Evolutionary conservation across 2,797 vertebrate genomes (phyloP).

Genomic region (Melanogrammus aeglefinus): DNA sequence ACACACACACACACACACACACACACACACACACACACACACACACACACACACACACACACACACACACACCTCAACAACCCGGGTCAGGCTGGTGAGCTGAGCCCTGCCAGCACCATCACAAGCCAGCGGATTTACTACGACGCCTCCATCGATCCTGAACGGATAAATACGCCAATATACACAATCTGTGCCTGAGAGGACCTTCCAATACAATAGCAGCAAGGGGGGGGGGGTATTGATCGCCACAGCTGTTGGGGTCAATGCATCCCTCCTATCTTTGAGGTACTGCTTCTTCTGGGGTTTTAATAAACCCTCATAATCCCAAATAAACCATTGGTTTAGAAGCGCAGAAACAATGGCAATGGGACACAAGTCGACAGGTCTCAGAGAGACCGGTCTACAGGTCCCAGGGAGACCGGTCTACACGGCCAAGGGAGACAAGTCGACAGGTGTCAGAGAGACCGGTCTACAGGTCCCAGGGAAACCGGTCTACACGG

Average conservation of each 20-base stretch:
- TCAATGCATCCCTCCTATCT: slow-evolving; percentile 1
- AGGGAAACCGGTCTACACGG: no score
- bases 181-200: slow-evolving; percentile 26
- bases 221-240: slow-evolving; percentile 19
- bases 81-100: no score
- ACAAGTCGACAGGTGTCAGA: no score
- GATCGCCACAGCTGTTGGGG: slow-evolving; percentile 23
- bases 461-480: no score
- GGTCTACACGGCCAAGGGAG: no score
- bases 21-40: not conserved
- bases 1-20: not conserved
- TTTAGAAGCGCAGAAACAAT: slow-evolving; percentile 21
- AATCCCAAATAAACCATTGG: slow-evolving; percentile 28
- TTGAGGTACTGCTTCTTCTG: slow-evolving; percentile 11
- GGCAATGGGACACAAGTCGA: slow-evolving; percentile 16
- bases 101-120: not conserved
- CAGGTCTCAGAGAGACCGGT: no score
- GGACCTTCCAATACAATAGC: slow-evolving; percentile 12
- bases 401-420: no score
- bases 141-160: slow-evolving; percentile 40
- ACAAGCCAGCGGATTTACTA: slow-evolving; percentile 37
- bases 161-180: slow-evolving; percentile 14
- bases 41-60: not conserved
- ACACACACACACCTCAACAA: no score
- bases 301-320: slow-evolving; percentile 31